phyloP scores from a whole-genome alignment of 2,797 vertebrate genomes.

The Antrozous pallidus region DNA sequence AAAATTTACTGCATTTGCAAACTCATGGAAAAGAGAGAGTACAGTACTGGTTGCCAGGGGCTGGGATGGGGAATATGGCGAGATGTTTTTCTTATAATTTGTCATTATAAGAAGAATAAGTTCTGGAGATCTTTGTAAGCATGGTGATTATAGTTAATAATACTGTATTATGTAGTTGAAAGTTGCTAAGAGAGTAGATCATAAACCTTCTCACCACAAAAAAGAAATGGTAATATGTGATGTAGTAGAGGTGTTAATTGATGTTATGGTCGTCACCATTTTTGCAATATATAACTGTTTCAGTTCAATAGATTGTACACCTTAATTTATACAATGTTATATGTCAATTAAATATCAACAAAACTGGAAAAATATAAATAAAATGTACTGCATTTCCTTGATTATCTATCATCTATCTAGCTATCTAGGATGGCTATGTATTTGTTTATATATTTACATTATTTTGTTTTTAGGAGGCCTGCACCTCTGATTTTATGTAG shows the following conservation, averaged over 20 bases:
- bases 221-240: neutral
- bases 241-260: neutral
- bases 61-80: neutral
- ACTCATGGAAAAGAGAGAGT: neutral
- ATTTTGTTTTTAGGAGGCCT: slow-evolving; percentile 12
- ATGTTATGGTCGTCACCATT: neutral
- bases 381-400: neutral
- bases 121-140: neutral
- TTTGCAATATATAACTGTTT: neutral
- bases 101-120: neutral
- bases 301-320: neutral
- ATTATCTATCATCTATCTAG: neutral
- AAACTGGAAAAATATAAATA: neutral
- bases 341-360: neutral
- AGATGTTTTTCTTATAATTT: neutral
- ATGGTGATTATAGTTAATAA: neutral
- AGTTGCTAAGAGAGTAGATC: neutral
- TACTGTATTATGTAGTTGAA: neutral
- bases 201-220: neutral
- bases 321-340: neutral
- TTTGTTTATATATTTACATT: neutral
- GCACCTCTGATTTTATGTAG: neutral
- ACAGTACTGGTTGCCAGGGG: neutral
- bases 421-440: neutral
- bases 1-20: neutral